Conservation (phyloP, 2,113 vertebrate genomes). For the Probosciger aterrimus region DNA sequence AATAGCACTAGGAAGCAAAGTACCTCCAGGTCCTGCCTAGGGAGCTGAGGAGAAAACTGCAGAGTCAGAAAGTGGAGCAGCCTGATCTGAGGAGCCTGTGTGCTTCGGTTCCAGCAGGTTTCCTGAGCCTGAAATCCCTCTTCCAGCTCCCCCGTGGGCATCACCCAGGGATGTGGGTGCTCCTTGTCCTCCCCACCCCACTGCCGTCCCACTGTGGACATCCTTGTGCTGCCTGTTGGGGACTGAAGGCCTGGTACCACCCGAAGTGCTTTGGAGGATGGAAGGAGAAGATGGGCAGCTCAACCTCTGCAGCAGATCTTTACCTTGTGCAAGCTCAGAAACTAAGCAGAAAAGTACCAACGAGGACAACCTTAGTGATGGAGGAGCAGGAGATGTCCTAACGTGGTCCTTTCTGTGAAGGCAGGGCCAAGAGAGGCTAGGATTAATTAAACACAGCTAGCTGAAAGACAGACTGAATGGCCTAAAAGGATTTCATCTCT, state of each 20-base stretch:
- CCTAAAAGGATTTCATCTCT: neutral
- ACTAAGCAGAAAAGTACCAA: neutral
- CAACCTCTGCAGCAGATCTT: fast-evolving
- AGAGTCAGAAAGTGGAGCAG: neutral
- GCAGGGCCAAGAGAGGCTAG: neutral
- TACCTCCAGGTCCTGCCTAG: neutral
- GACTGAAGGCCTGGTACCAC: neutral
- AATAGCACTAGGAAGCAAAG: neutral
- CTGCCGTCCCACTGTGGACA: fast-evolving
- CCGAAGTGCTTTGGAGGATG: fast-evolving
- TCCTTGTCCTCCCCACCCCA: neutral
- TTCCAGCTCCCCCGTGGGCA: neutral
- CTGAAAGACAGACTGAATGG: neutral
- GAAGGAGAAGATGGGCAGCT: neutral
- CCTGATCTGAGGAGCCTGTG: fast-evolving
- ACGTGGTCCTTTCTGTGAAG: fast-evolving
- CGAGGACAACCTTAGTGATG: fast-evolving
- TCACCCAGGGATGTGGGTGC: neutral
- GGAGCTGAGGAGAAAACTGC: neutral
- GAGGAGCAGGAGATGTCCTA: neutral
- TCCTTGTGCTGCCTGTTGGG: neutral
- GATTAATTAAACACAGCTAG: neutral
- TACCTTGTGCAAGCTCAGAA: neutral
- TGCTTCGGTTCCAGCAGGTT: neutral
- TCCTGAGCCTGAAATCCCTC: neutral